phyloP scores from a whole-genome alignment of 2,888 invertebrate species.

The Neoitamus cyanurus region DNA sequence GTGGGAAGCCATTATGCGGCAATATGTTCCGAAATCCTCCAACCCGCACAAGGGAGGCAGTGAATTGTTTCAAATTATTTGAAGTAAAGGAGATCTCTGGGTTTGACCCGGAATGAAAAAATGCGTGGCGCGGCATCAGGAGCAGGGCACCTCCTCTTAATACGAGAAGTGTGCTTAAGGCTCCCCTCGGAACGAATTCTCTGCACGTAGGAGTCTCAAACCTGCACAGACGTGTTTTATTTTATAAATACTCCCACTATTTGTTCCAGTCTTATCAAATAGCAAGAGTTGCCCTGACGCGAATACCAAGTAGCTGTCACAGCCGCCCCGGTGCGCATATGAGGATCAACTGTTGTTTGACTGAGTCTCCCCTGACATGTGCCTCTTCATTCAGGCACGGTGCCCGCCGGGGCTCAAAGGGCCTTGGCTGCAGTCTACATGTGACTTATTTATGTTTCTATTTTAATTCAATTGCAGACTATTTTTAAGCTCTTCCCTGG shows the following conservation, averaged over 20 bases:
- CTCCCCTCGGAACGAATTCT: not conserved
- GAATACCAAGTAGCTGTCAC: constrained; percentile 40
- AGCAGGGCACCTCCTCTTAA: not conserved
- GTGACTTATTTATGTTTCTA: constrained; percentile 7
- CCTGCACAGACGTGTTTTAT: constrained; percentile 36
- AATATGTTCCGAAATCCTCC: not conserved
- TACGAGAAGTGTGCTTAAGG: constrained; percentile 12
- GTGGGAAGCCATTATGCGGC: constrained; percentile 1
- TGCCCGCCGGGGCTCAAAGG: not conserved
- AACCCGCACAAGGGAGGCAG: not conserved
- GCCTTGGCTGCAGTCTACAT: not conserved
- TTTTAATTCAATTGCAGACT: constrained; percentile 30
- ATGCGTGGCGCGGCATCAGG: not conserved
- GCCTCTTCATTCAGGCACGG: constrained; percentile 3
- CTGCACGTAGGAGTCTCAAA: constrained; percentile 21
- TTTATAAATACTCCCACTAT: constrained; percentile 42
- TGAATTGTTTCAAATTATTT: constrained; percentile 38
- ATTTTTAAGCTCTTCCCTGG: not conserved
- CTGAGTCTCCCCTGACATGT: constrained; percentile 1
- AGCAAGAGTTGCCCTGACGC: constrained; percentile 2
- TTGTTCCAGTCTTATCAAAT: constrained; percentile 46
- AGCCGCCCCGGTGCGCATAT: not conserved
- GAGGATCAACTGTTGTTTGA: constrained; percentile 37
- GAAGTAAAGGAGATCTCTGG: not conserved
- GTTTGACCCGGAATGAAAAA: not conserved